A percentile compares a stretch with the other conserved stretches of the same genome.
Conservation (phyloP, 1,140 invertebrate genomes). For the Drosophila orosa region DNA sequence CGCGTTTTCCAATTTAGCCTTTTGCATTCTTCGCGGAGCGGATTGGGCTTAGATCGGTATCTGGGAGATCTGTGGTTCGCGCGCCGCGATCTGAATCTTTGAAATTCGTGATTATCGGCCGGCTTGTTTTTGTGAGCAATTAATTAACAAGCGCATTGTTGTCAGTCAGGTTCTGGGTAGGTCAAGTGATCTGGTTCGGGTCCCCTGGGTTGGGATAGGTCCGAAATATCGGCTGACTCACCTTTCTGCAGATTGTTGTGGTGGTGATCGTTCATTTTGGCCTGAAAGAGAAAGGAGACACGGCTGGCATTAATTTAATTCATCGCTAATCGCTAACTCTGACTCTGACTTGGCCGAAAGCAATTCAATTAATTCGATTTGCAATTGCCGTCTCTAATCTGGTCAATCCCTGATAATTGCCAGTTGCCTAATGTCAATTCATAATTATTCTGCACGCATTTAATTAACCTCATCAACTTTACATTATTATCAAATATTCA, state of each 20-base stretch:
- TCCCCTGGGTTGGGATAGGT: conserved; percentile 19
- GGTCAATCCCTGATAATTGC: conserved; percentile 39
- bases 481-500: conserved; percentile 57
- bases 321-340: background rate
- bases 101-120: conserved; percentile 57
- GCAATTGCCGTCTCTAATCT: conserved; percentile 30
- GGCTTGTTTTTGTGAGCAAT: conserved; percentile 57
- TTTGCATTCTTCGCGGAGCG: conserved; percentile 55
- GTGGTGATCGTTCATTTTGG: conserved; percentile 86
- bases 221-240: conserved; percentile 52
- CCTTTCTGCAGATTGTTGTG: conserved; percentile 84
- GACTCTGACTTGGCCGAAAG: background rate
- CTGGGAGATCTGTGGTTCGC: conserved; percentile 56
- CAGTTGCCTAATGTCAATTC: conserved; percentile 32
- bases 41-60: conserved; percentile 60
- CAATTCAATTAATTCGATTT: conserved; percentile 43
- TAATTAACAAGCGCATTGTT: conserved; percentile 63
- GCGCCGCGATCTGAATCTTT: conserved; percentile 56
- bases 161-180: conserved; percentile 50
- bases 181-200: conserved; percentile 33
- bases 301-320: conserved; percentile 14
- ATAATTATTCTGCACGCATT: conserved; percentile 39
- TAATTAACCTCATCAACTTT: conserved; percentile 42
- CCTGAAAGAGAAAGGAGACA: conserved; percentile 83
- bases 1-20: conserved; percentile 75